Evolutionary conservation across 2,888 invertebrate genomes (phyloP).

Genomic region (Hypomecis atomaria): DNA sequence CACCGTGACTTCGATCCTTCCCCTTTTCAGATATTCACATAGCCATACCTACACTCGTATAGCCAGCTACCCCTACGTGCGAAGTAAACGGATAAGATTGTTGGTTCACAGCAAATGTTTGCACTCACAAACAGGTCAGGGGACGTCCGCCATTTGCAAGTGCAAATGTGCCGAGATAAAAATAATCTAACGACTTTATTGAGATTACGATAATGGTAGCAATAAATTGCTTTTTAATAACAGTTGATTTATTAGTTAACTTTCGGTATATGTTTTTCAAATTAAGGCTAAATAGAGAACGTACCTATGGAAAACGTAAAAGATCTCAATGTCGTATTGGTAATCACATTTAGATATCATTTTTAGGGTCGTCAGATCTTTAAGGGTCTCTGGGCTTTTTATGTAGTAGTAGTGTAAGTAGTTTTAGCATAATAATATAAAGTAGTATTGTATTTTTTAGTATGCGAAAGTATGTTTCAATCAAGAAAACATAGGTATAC

Average conservation of each 20-base stretch:
- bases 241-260: constrained; percentile 27
- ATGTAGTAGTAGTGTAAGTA: too few relatives aligned
- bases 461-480: too few relatives aligned
- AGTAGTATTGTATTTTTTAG: too few relatives aligned
- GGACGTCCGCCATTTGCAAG: constrained; percentile 74
- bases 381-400: too few relatives aligned
- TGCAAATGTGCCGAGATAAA: constrained; percentile 82
- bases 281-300: not conserved
- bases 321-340: too few relatives aligned
- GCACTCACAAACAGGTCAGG: constrained; percentile 77
- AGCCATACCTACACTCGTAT: constrained; percentile 6
- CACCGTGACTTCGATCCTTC: constrained; percentile 32
- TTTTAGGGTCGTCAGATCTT: too few relatives aligned
- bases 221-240: constrained; percentile 18
- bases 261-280: constrained; percentile 15
- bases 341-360: too few relatives aligned
- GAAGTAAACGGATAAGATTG: constrained; percentile 78
- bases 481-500: too few relatives aligned
- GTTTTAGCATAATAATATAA: too few relatives aligned
- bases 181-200: constrained; percentile 75
- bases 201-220: constrained; percentile 68
- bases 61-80: constrained; percentile 49
- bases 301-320: too few relatives aligned
- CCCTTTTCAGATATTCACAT: constrained; percentile 1
- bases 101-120: constrained; percentile 78